A percentile compares a stretch with the other conserved stretches of the same genome.
These are phyloP conservation scores for Busseola fusca DNA, from an alignment of 2,888 invertebrate species.

Conservation along the genomic window DNA sequence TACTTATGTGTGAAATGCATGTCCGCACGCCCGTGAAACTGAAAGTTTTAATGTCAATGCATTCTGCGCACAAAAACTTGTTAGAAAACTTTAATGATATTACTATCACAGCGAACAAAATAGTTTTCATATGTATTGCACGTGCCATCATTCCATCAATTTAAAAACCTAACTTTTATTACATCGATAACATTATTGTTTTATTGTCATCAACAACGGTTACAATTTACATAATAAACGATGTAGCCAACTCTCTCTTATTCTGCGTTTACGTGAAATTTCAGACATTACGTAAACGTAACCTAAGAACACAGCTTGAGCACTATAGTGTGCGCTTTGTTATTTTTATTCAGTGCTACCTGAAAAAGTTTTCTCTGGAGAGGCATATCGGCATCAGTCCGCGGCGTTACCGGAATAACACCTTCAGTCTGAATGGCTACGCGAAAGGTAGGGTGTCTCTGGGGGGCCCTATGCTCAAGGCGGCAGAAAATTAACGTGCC, in stretches of 20 bases:
- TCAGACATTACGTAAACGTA: conserved; percentile 42
- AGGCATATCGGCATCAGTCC: conserved; percentile 84
- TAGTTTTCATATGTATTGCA: conserved; percentile 55
- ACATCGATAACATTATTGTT: conserved; percentile 22
- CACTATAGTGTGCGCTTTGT: conserved; percentile 65
- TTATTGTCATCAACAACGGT: conserved; percentile 22
- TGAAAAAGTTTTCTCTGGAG: conserved; percentile 82
- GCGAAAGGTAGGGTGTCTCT: conserved; percentile 89
- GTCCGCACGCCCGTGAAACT: conserved; percentile 34
- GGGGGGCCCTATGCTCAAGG: conserved; percentile 92
- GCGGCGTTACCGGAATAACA: conserved; percentile 87
- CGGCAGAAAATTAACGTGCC: conserved; percentile 93
- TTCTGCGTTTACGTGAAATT: conserved; percentile 25
- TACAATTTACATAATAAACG: conserved; percentile 36
- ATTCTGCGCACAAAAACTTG: conserved; percentile 40
- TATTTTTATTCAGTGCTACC: conserved; percentile 76
- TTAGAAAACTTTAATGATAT: conserved; percentile 63
- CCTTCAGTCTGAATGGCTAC: conserved; percentile 87
- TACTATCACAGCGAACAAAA: conserved; percentile 39
- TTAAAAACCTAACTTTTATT: conserved; percentile 56
- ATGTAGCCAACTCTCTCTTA: conserved; percentile 9
- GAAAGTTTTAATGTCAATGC: conserved; percentile 45
- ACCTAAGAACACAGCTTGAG: conserved; percentile 55
- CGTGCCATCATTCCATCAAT: conserved; percentile 59
- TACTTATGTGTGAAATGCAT: not conserved